Percentiles rank a stretch among this genome's conserved stretches.
These are phyloP conservation scores for Potorous gilbertii DNA, from an alignment of 2,797 vertebrate species.

Conservation along the genomic window DNA sequence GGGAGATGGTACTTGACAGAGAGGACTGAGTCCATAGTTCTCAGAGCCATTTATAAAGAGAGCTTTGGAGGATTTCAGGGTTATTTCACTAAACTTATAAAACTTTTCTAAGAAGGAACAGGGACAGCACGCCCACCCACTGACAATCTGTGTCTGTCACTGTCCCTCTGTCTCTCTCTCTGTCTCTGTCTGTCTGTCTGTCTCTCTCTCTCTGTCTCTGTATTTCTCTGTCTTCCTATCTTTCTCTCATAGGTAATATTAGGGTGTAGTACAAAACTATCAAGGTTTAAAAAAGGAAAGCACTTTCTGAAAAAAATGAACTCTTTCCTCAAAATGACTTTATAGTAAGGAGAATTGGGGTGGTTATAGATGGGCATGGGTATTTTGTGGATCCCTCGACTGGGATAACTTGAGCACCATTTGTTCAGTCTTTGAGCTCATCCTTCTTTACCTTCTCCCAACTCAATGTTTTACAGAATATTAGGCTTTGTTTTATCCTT, in stretches of 20 bases:
- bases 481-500: conserved; percentile 66
- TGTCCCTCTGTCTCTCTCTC: neutral
- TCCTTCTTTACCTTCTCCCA: conserved; percentile 67
- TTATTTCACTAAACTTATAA: conserved; percentile 33
- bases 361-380: neutral
- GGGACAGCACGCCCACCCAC: neutral
- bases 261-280: neutral
- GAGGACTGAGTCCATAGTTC: neutral
- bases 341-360: conserved; percentile 64
- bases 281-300: conserved; percentile 39
- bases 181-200: neutral
- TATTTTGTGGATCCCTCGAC: conserved; percentile 46
- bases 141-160: neutral
- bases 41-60: neutral
- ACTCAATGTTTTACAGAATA: conserved; percentile 58
- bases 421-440: conserved; percentile 52
- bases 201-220: neutral
- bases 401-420: conserved; percentile 35
- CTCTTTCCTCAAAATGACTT: conserved; percentile 57
- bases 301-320: neutral
- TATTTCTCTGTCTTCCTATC: neutral
- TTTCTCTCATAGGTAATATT: conserved; percentile 53
- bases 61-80: neutral
- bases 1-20: neutral
- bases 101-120: conserved; percentile 48